Conservation (phyloP, 2,797 vertebrate species). For the Trachops cirrhosus region DNA sequence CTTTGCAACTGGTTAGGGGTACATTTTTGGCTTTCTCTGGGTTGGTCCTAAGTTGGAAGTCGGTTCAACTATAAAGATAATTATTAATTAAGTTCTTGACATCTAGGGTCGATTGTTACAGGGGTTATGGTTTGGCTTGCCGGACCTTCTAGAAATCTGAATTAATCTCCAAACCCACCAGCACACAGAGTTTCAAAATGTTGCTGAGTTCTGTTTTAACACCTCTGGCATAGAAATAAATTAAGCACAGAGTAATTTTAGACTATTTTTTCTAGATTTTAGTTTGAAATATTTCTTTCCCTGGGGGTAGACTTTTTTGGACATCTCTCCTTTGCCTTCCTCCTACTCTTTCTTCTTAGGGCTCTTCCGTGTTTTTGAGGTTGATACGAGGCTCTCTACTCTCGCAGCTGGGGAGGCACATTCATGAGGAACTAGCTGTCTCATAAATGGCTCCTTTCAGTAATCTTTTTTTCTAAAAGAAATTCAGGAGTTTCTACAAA, state of each 20-base stretch:
- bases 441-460: neutral
- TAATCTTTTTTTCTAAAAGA: slow-evolving; percentile 10
- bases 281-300: slow-evolving; percentile 14
- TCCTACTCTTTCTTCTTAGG: neutral
- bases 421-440: neutral
- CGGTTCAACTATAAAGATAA: neutral
- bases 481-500: slow-evolving; percentile 33
- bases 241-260: neutral
- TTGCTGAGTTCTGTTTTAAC: slow-evolving; percentile 17
- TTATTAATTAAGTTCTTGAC: neutral
- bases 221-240: neutral
- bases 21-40: neutral
- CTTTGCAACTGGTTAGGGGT: neutral
- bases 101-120: neutral
- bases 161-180: neutral
- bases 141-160: neutral
- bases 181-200: neutral
- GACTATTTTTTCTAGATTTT: neutral
- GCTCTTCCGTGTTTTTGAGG: neutral
- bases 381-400: neutral
- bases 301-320: neutral
- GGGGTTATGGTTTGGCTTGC: neutral
- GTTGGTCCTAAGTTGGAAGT: neutral
- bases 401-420: neutral
- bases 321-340: neutral